phyloP scores from a whole-genome alignment of 64 coral and sea anemone genomes.

The Hydrozoanthus tunicans region DNA sequence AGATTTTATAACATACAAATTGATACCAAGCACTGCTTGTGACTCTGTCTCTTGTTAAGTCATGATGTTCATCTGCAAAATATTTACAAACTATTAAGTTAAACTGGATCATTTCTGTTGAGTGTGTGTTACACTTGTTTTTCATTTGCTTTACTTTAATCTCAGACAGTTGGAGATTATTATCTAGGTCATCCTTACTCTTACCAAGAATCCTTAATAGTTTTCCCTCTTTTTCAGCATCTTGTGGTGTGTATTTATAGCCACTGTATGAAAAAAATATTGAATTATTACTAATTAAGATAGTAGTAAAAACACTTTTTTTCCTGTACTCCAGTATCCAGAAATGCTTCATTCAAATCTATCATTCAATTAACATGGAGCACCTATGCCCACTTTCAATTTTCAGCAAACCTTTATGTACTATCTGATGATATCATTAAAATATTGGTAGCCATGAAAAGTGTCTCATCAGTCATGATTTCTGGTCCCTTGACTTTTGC shows the following conservation, averaged over 20 bases:
- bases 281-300: neutral
- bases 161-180: too few species aligned
- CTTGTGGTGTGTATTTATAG: slow-evolving; percentile 1
- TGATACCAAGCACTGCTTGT: slow-evolving; percentile 7
- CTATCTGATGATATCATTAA: too few species aligned
- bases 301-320: neutral
- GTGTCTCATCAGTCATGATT: too few species aligned
- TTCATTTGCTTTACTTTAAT: too few species aligned
- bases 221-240: slow-evolving; percentile 18
- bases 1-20: neutral
- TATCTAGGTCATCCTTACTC: neutral
- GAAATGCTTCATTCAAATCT: too few species aligned
- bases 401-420: too few species aligned
- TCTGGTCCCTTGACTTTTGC: too few species aligned
- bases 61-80: slow-evolving; percentile 46
- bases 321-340: neutral
- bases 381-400: too few species aligned
- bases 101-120: neutral
- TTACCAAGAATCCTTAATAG: slow-evolving; percentile 41
- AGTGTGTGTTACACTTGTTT: too few species aligned
- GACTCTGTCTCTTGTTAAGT: slow-evolving; percentile 53
- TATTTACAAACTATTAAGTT: neutral
- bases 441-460: too few species aligned
- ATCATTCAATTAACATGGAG: too few species aligned
- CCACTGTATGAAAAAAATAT: neutral